phyloP scores from a whole-genome alignment of 2,113 vertebrate genomes.

The Leucopternis melanops region DNA sequence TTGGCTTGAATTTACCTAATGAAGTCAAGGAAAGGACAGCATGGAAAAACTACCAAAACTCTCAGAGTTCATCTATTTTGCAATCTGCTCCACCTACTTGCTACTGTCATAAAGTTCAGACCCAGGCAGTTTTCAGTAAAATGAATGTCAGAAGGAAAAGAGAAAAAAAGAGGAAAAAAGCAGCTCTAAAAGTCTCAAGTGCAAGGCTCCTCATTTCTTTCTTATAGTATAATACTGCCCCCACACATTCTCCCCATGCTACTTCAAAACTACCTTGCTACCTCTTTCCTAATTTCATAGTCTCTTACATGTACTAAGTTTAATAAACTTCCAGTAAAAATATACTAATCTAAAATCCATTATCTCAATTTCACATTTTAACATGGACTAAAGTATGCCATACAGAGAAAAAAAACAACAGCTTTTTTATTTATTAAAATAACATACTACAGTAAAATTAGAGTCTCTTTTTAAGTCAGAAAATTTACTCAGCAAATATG shows the following conservation, averaged over 20 bases:
- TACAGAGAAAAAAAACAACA: neutral
- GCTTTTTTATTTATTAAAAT: neutral
- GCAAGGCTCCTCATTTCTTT: neutral
- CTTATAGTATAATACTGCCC: neutral
- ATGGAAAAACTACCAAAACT: neutral
- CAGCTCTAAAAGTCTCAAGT: neutral
- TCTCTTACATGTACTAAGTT: neutral
- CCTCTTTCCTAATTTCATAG: neutral
- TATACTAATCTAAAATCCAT: neutral
- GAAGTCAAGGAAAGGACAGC: neutral
- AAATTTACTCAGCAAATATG: neutral
- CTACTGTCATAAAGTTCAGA: neutral
- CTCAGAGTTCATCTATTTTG: neutral
- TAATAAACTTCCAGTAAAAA: neutral
- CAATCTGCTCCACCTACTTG: neutral
- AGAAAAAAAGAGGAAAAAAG: neutral
- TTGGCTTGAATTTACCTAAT: neutral
- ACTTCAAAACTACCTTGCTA: neutral
- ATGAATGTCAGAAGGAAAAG: neutral
- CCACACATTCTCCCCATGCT: neutral
- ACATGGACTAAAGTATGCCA: neutral
- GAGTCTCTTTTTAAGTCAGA: neutral
- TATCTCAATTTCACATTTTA: neutral
- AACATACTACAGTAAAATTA: neutral
- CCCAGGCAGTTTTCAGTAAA: neutral